Conservation (phyloP, 2,797 vertebrate species). For the Fistularia tabacaria region DNA sequence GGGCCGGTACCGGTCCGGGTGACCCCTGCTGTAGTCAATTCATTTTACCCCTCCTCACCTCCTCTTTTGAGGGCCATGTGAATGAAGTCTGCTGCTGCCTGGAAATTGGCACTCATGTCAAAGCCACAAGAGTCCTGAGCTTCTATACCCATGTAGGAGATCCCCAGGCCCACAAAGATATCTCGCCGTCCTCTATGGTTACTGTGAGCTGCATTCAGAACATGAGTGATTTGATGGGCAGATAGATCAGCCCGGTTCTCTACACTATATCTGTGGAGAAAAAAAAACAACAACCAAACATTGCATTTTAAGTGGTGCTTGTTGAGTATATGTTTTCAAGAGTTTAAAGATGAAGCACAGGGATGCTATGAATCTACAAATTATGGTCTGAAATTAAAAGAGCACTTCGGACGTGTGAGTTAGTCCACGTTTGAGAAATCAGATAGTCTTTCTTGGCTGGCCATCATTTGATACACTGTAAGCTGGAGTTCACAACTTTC, state of each 20-base stretch:
- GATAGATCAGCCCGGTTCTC: slow-evolving; percentile 79
- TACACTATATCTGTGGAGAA: slow-evolving; percentile 78
- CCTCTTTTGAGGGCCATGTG: slow-evolving; percentile 78
- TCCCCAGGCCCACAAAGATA: slow-evolving; percentile 76
- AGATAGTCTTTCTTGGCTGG: slow-evolving; percentile 6
- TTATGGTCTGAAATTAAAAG: slow-evolving; percentile 4
- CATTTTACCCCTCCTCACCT: slow-evolving; percentile 53
- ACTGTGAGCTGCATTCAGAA: slow-evolving; percentile 88
- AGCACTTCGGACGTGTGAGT: slow-evolving; percentile 11
- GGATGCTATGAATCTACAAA: slow-evolving; percentile 1
- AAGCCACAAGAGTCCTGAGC: slow-evolving; percentile 82
- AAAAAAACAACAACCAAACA: slow-evolving; percentile 2
- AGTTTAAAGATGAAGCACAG: background rate
- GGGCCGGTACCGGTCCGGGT: too few species aligned
- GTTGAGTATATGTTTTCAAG: background rate
- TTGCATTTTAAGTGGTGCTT: background rate
- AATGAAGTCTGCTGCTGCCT: slow-evolving; percentile 85
- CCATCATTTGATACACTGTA: slow-evolving; percentile 17
- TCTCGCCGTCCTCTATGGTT: slow-evolving; percentile 74
- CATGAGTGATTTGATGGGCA: slow-evolving; percentile 81
- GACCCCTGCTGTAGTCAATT: too few species aligned
- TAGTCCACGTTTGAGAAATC: slow-evolving; percentile 4
- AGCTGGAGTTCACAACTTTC: slow-evolving; percentile 33
- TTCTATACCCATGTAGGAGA: slow-evolving; percentile 86
- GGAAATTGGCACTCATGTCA: slow-evolving; percentile 90